Conservation (phyloP, 2,797 vertebrate genomes). For the Siniperca obscura region DNA sequence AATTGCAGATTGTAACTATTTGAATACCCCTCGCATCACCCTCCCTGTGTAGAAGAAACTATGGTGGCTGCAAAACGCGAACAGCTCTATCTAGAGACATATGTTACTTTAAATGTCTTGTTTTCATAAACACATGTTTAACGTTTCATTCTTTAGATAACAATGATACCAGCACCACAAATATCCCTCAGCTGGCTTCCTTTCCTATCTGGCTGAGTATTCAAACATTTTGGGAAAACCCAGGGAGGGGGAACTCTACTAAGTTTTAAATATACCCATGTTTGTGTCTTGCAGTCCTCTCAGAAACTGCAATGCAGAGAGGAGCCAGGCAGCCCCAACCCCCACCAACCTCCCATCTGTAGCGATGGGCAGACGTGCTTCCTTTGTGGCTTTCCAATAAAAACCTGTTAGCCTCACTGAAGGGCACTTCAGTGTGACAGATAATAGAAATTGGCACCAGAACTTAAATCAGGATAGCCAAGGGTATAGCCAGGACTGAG, state of each 20-base stretch:
- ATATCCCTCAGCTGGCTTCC: not conserved
- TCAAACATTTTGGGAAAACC: conserved; percentile 14
- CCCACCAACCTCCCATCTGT: conserved; percentile 36
- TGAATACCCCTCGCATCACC: too few species aligned
- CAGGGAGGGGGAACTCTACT: conserved; percentile 4
- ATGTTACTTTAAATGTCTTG: not conserved
- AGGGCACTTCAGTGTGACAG: conserved; percentile 36
- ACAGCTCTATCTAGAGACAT: too few species aligned
- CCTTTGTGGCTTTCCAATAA: conserved; percentile 44
- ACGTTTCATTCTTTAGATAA: conserved; percentile 2
- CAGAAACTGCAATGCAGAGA: conserved; percentile 71
- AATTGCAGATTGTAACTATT: too few species aligned
- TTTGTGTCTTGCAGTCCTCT: conserved; percentile 54
- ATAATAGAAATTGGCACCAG: conserved; percentile 27
- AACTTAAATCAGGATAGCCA: conserved; percentile 5
- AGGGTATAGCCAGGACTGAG: not conserved
- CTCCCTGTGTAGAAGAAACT: too few species aligned
- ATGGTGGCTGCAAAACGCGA: too few species aligned
- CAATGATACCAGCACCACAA: not conserved
- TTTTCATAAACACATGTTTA: not conserved
- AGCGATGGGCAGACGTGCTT: conserved; percentile 25
- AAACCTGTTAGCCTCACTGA: conserved; percentile 38
- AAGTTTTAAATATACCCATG: conserved; percentile 27
- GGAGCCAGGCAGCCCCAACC: conserved; percentile 41
- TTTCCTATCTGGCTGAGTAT: not conserved